These are phyloP conservation scores for Drosophila elegans DNA, from an alignment of 1,140 invertebrate species.

Conservation along the genomic window DNA sequence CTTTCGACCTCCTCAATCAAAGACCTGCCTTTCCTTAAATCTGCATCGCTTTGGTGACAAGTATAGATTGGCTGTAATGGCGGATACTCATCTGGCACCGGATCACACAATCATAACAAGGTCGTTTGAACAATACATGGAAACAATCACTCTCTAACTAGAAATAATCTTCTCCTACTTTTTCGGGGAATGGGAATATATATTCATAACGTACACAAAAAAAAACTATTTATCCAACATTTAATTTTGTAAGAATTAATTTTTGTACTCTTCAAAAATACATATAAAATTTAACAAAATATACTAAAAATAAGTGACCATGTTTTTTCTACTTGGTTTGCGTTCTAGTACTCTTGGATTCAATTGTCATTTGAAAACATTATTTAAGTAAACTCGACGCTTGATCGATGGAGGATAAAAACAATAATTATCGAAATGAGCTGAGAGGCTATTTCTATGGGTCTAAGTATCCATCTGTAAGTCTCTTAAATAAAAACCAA, in stretches of 20 bases:
- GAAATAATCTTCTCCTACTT: not conserved
- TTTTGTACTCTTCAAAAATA: no score
- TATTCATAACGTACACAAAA: conserved; percentile 12
- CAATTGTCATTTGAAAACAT: not conserved
- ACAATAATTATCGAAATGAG: conserved; percentile 14
- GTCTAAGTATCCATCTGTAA: not conserved
- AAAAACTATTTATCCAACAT: conserved; percentile 36
- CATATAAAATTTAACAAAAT: no score
- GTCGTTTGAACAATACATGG: conserved; percentile 80
- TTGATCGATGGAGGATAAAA: conserved; percentile 11
- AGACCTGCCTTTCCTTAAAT: conserved; percentile 91
- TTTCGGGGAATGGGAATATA: not conserved
- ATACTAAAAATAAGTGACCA: no score
- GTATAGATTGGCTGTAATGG: conserved; percentile 90
- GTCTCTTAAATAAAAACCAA: not conserved
- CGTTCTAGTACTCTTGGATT: not conserved
- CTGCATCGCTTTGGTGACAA: conserved; percentile 90
- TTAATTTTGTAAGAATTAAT: no score
- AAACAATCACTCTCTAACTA: conserved; percentile 62
- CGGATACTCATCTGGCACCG: conserved; percentile 89
- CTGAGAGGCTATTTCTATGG: conserved; percentile 6
- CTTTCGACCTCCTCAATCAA: conserved; percentile 92
- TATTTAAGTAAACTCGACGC: no score
- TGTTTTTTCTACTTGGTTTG: no score
- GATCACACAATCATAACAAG: conserved; percentile 82